Base-by-base conservation (phyloP, 2,888 invertebrate genomes). In the Limnephilus lunatus region DNA sequence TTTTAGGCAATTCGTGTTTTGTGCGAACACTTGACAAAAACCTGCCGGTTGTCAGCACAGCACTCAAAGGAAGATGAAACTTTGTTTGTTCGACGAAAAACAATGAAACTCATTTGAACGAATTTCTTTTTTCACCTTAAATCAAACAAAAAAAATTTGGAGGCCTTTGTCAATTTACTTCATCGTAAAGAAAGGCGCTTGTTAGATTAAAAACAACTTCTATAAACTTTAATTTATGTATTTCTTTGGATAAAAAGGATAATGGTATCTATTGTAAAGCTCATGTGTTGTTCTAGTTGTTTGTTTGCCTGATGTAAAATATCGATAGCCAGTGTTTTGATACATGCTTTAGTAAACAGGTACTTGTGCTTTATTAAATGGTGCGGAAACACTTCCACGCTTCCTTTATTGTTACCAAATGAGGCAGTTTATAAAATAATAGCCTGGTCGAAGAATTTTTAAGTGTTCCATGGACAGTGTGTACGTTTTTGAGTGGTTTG, bases 1-100 rank as follows among this genome's bases (percentile, higher is more conserved):
- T 85, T 91, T 85, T 86, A 81, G 91, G 82, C 88, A 88, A 88
- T 81, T 88, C 83, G 32, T 48, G 39, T 91, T 91, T 86, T 82
- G 53, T 25, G 53, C 85, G 31, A 91, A 68, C 81, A 81, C 80
- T 35, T 80, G 32, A 44, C 68, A 81, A 89, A 31, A 89, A 80
- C 39, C 88, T 89, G 31, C 32, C 81, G 32, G 25, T 89, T 25
- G 80, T 89, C 88, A 89, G 81, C 68, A 30, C 88, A 89, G 88
- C 68, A 81, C 88, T 89, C 81, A 89, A 89, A 89, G 88, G 80
- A 81, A 89, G 81, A 89, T 80, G 30, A 48, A 89, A 80, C 87
- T 48, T 81, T 68, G 68, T 80, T 89, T 89, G 88, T 89, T 35
- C 25, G 88, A n/a, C 35, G 31, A 81, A 89, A 80, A 89, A 89